These are phyloP conservation scores for Piprites chloris DNA, from an alignment of 2,113 vertebrate species.

Conservation along the genomic window DNA sequence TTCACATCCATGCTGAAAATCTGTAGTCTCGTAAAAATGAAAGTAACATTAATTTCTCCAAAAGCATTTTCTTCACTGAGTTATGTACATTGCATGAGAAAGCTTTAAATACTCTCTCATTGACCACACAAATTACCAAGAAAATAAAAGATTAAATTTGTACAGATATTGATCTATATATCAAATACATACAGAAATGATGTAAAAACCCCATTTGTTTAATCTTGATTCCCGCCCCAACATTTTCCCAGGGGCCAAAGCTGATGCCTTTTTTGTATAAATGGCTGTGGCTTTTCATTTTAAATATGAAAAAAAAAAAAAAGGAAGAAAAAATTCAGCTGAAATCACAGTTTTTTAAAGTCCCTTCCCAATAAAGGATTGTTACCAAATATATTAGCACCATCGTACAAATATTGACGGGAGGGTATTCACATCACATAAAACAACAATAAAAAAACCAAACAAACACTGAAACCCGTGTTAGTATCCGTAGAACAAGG, in stretches of 20 bases:
- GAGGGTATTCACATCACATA: constrained; percentile 83
- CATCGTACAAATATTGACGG: constrained; percentile 92
- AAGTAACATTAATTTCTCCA: constrained; percentile 83
- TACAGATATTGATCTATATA: constrained; percentile 88
- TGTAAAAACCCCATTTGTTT: constrained; percentile 89
- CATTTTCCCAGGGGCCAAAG: constrained; percentile 79
- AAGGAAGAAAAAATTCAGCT: constrained; percentile 84
- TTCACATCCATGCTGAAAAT: constrained; percentile 97
- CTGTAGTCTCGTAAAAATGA: constrained; percentile 83
- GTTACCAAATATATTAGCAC: constrained; percentile 97
- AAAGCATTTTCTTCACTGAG: constrained; percentile 76
- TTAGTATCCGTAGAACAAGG: constrained; percentile 87
- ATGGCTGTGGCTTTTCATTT: constrained; percentile 86
- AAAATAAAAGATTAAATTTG: constrained; percentile 90
- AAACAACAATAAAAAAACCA: constrained; percentile 78
- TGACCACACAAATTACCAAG: constrained; percentile 90
- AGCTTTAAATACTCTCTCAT: constrained; percentile 82
- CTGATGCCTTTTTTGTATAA: constrained; percentile 77
- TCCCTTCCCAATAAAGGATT: constrained; percentile 88
- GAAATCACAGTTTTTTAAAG: constrained; percentile 90
- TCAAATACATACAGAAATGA: constrained; percentile 91
- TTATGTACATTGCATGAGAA: constrained; percentile 90
- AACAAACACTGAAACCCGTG: constrained; percentile 93
- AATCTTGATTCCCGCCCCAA: constrained; percentile 76
- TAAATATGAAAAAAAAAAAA: constrained; percentile 87